phyloP scores from a whole-genome alignment of 2,797 vertebrate genomes.

The Myripristis jacobus region DNA sequence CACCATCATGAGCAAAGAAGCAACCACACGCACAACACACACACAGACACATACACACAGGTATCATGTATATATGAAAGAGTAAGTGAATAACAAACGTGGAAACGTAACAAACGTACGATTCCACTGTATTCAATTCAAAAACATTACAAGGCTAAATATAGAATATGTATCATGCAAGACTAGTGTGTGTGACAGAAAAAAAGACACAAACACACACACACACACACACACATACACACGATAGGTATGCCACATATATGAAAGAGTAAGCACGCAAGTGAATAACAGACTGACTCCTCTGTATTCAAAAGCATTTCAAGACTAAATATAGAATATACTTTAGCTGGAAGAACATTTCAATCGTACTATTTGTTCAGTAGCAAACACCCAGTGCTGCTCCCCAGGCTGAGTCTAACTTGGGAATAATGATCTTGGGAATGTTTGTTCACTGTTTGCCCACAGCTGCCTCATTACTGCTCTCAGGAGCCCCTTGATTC shows the following conservation, averaged over 20 bases:
- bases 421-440: conserved; percentile 74
- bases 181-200: too few relatives aligned
- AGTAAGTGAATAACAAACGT: too few relatives aligned
- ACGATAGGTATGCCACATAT: too few relatives aligned
- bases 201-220: too few relatives aligned
- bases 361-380: conserved; percentile 57
- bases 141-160: too few relatives aligned
- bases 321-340: conserved; percentile 36
- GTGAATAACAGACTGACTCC: conserved; percentile 39
- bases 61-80: conserved; percentile 6
- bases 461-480: conserved; percentile 69
- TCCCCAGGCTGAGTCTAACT: conserved; percentile 67
- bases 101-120: too few relatives aligned
- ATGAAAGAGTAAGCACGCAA: too few relatives aligned
- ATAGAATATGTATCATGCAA: too few relatives aligned
- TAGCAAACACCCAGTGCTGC: conserved; percentile 31
- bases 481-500: conserved; percentile 62
- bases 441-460: conserved; percentile 73
- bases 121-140: too few relatives aligned
- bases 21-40: background rate
- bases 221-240: too few relatives aligned
- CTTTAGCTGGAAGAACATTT: conserved; percentile 49
- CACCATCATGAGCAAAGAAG: too few relatives aligned
- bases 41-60: conserved; percentile 11
- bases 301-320: conserved; percentile 41